These are phyloP conservation scores for Archilochus colubris DNA, from an alignment of 2,113 vertebrate genomes.

Conservation along the genomic window DNA sequence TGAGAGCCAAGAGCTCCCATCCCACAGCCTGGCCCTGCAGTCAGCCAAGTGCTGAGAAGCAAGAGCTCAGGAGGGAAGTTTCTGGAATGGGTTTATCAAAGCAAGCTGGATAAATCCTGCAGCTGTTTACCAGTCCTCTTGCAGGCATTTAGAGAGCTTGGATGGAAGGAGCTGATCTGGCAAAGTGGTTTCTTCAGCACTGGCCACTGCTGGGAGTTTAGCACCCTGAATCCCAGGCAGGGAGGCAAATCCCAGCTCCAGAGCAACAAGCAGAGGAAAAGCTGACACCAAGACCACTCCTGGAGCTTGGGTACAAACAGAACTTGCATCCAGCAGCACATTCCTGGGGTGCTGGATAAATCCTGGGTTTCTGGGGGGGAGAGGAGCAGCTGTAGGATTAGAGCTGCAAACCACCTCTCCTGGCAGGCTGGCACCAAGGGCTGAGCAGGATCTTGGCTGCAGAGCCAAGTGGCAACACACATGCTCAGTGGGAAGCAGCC, in stretches of 20 bases:
- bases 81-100: background rate
- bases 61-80: background rate
- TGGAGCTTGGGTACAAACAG: rapidly evolving
- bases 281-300: rapidly evolving
- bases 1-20: background rate
- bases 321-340: background rate
- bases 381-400: background rate
- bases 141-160: background rate
- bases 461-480: background rate
- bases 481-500: background rate
- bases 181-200: background rate
- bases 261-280: background rate
- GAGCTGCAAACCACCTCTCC: background rate
- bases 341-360: background rate
- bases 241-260: background rate
- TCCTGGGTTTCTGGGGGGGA: background rate
- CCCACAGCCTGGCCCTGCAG: background rate
- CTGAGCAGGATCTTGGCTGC: background rate
- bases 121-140: background rate
- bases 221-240: rapidly evolving
- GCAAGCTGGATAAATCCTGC: background rate
- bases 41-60: background rate
- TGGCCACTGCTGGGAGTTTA: background rate
- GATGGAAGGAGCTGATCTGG: background rate
- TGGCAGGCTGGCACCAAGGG: background rate